Evolutionary conservation across 2,888 invertebrate genomes (phyloP).

Genomic region (Eupeodes luniger): DNA sequence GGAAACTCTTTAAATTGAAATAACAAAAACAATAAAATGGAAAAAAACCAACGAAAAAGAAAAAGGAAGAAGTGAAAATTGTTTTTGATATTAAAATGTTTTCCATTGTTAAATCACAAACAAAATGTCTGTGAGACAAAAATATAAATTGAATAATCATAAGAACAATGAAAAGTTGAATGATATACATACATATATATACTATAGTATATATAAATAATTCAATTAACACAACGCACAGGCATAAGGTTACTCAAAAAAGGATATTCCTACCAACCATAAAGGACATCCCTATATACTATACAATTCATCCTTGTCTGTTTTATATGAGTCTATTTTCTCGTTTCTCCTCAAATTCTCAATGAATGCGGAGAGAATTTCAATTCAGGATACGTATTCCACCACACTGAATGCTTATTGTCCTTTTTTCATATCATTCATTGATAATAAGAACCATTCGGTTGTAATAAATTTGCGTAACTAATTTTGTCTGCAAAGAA

Average conservation of each 20-base stretch:
- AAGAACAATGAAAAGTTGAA: conserved; percentile 65
- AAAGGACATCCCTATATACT: conserved; percentile 17
- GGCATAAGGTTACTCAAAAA: conserved; percentile 31
- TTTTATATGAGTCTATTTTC: conserved; percentile 24
- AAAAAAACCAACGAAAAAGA: neutral
- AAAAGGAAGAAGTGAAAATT: neutral
- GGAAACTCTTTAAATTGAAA: conserved; percentile 40
- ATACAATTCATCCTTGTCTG: no score
- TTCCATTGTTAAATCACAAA: conserved; percentile 60
- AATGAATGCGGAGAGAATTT: neutral
- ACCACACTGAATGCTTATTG: conserved; percentile 37
- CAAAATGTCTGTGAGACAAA: conserved; percentile 62
- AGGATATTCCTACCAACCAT: neutral
- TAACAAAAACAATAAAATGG: neutral
- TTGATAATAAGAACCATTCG: conserved; percentile 59
- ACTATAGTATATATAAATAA: conserved; percentile 16
- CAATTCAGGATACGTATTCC: conserved; percentile 5
- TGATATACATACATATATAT: conserved; percentile 28
- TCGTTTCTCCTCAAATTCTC: neutral
- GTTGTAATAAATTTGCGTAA: conserved; percentile 75
- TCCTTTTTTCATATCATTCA: conserved; percentile 25
- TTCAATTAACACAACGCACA: conserved; percentile 64
- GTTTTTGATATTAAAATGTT: conserved; percentile 27
- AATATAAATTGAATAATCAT: conserved; percentile 75
- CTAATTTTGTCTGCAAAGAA: conserved; percentile 59